Evolutionary conservation across 2,797 vertebrate species (phyloP).

Genomic region (Clamator glandarius): DNA sequence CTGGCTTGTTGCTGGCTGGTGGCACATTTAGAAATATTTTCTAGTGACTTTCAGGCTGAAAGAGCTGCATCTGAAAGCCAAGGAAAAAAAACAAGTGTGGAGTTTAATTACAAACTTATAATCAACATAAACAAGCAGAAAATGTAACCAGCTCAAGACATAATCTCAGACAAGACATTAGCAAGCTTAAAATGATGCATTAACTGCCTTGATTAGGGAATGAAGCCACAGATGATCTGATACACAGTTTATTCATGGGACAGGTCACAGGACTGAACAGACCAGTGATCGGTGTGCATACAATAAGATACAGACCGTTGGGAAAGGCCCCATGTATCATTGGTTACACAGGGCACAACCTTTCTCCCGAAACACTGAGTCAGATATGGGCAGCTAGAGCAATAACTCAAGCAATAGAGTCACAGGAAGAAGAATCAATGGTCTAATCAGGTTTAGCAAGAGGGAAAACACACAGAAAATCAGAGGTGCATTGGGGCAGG

Average conservation of each 20-base stretch:
- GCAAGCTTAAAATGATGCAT: background rate
- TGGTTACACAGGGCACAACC: background rate
- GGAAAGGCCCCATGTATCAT: background rate
- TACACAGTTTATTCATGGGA: background rate
- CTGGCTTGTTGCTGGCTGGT: background rate
- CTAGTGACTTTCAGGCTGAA: background rate
- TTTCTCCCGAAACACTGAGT: background rate
- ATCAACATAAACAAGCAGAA: background rate
- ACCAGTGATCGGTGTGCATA: background rate
- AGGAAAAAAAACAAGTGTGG: background rate
- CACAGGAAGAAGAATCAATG: background rate
- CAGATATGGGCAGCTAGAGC: background rate
- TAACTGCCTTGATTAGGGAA: background rate
- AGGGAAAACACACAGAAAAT: background rate
- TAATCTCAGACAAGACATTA: background rate
- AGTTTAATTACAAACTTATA: background rate
- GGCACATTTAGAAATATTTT: slow-evolving; percentile 35
- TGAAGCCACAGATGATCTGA: background rate
- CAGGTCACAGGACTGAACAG: background rate
- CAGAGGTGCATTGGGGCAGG: background rate
- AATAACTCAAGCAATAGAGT: background rate
- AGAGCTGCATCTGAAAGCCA: background rate
- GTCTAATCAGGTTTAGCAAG: background rate
- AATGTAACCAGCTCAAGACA: background rate
- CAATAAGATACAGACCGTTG: background rate